phyloP scores from a whole-genome alignment of 2,113 vertebrate species.

The Chinchilla lanigera region DNA sequence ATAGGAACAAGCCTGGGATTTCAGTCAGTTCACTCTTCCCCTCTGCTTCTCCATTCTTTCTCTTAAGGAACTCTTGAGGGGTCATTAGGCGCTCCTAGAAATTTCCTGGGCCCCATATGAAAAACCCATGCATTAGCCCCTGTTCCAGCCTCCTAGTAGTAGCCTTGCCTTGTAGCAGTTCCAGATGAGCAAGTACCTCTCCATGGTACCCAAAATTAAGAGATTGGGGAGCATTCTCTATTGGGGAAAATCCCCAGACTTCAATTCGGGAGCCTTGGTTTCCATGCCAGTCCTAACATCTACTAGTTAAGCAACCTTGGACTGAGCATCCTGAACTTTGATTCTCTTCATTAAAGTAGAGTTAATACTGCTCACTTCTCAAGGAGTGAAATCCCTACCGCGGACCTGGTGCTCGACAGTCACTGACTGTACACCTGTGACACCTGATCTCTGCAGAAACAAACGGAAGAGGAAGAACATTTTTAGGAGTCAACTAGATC shows the following conservation, averaged over 20 bases:
- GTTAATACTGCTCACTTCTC: fast-evolving
- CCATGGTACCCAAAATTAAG: neutral
- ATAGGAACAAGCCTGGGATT: fast-evolving
- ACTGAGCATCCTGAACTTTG: neutral
- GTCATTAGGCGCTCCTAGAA: neutral
- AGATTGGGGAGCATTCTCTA: neutral
- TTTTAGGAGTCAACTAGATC: neutral
- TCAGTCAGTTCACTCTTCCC: neutral
- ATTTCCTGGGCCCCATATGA: neutral
- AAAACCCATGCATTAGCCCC: neutral
- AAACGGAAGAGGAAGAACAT: neutral
- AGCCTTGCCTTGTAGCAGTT: neutral
- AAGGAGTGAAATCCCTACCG: fast-evolving
- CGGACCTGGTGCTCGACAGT: neutral
- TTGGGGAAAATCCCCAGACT: neutral
- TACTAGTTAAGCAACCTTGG: too few relatives aligned
- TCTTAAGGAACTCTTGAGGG: neutral
- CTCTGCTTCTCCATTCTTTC: neutral
- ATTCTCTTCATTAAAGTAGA: neutral
- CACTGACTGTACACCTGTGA: fast-evolving
- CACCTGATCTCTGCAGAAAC: neutral
- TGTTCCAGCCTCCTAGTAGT: neutral
- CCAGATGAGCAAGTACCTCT: neutral
- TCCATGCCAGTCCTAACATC: neutral
- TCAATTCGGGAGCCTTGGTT: neutral